Conservation (phyloP, 1,140 invertebrate genomes). For the Chionoecetes opilio region DNA sequence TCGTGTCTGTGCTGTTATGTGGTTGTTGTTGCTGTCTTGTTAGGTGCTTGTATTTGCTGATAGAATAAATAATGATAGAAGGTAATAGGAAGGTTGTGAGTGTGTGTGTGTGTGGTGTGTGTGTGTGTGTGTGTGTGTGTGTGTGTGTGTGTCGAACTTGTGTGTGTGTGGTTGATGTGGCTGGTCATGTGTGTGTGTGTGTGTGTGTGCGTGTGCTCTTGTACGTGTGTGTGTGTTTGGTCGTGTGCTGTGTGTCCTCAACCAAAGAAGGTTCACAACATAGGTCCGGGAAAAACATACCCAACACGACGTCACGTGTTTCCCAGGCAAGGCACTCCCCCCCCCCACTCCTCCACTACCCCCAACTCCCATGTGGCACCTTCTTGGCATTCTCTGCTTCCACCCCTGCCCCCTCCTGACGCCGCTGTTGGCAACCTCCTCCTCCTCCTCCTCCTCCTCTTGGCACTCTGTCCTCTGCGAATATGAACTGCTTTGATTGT, state of each 20-base stretch:
- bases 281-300: slow-evolving; percentile 27
- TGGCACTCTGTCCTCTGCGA: neutral
- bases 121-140: too few relatives aligned
- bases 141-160: neutral
- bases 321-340: neutral
- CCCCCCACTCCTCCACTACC: neutral
- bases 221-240: neutral
- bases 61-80: too few relatives aligned
- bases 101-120: too few relatives aligned
- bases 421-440: neutral
- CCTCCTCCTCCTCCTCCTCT: too few relatives aligned
- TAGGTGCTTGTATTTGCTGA: too few relatives aligned
- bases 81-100: too few relatives aligned
- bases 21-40: too few relatives aligned
- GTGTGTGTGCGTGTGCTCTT: neutral
- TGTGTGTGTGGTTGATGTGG: neutral
- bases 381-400: neutral
- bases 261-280: slow-evolving; percentile 5
- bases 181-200: neutral
- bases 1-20: too few relatives aligned
- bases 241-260: neutral
- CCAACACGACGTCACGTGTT: neutral
- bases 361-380: neutral
- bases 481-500: neutral
- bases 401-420: neutral